Conservation (phyloP, 1,140 invertebrate genomes). For the Pristionchus pacificus region DNA sequence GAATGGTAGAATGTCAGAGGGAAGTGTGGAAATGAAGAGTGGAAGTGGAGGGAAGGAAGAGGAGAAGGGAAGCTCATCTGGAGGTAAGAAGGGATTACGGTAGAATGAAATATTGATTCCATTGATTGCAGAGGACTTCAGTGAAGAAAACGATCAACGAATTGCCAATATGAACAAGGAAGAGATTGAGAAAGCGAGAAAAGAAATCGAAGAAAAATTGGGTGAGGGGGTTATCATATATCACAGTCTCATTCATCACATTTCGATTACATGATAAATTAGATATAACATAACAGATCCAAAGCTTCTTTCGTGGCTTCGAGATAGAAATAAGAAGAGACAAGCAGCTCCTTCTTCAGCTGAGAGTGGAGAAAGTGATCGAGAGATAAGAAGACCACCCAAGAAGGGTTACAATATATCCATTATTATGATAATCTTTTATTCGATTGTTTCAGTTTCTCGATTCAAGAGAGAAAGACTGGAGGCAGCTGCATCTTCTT, state of each 20-base stretch:
- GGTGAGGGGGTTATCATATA: no score
- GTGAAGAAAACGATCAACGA: no score
- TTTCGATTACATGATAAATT: no score
- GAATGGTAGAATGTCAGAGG: neutral
- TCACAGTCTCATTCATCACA: no score
- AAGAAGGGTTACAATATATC: neutral
- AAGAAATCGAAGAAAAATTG: no score
- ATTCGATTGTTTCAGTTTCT: neutral
- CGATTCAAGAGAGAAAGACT: neutral
- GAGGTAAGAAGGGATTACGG: no score
- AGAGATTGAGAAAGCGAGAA: no score
- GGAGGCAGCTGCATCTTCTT: neutral
- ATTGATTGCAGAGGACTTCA: no score
- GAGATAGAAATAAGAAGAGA: neutral
- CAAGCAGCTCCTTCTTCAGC: neutral
- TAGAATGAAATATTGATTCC: no score
- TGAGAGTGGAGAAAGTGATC: neutral
- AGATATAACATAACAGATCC: neutral
- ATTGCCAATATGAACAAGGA: no score
- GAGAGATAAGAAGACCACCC: neutral
- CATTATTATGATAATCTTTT: neutral
- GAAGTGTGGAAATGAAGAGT: neutral
- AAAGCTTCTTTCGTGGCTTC: neutral
- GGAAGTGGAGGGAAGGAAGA: neutral
- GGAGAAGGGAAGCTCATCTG: no score